These are phyloP conservation scores for Hapalemur alaotrensis DNA, from an alignment of 2,797 vertebrate genomes.

Conservation along the genomic window DNA sequence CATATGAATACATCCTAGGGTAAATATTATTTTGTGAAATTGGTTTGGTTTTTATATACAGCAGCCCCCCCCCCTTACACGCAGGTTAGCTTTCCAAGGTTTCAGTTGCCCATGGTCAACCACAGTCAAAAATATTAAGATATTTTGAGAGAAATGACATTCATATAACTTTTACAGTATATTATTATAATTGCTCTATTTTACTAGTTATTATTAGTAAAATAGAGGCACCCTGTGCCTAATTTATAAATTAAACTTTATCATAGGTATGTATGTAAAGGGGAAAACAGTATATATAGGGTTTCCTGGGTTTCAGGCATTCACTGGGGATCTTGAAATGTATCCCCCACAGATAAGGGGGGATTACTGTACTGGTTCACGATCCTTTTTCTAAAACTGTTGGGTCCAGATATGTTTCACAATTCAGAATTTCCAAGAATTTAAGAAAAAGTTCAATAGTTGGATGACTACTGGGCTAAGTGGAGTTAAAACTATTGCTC, in stretches of 20 bases:
- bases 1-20: background rate
- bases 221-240: too few species aligned
- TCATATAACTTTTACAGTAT: background rate
- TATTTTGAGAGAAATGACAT: background rate
- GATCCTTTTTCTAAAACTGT: background rate
- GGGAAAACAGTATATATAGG: background rate
- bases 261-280: background rate
- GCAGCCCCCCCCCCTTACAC: background rate
- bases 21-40: slow-evolving; percentile 7
- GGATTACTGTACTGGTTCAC: background rate
- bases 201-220: background rate
- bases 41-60: background rate
- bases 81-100: background rate
- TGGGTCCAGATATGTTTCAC: background rate
- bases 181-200: background rate
- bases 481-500: background rate
- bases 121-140: background rate
- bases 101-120: background rate
- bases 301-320: background rate
- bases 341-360: background rate
- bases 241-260: background rate
- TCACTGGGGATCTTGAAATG: background rate
- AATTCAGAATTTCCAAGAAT: background rate
- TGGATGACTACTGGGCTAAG: background rate
- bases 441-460: background rate